These are phyloP conservation scores for Chaenodraco wilsoni DNA, from an alignment of 2,797 vertebrate species.

Conservation along the genomic window DNA sequence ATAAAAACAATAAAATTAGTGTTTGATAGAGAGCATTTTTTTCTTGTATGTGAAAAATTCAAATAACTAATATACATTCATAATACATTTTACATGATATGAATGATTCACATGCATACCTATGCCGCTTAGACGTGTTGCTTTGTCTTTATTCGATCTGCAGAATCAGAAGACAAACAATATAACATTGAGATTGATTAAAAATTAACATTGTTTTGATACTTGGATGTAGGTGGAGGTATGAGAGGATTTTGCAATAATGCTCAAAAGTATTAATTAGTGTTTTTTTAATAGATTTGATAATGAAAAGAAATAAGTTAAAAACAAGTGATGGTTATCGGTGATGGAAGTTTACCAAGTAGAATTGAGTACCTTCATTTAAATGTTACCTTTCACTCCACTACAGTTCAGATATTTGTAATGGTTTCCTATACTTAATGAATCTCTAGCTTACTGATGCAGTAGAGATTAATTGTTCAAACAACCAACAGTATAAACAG, in stretches of 20 bases:
- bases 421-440: too few relatives aligned
- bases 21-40: too few relatives aligned
- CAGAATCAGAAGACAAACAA: constrained; percentile 10
- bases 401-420: too few relatives aligned
- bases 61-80: too few relatives aligned
- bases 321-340: neutral
- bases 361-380: neutral
- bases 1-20: neutral
- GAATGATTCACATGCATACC: constrained; percentile 77
- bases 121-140: constrained; percentile 86
- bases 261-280: neutral
- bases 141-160: constrained; percentile 91
- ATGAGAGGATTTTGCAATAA: neutral
- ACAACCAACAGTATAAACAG: too few relatives aligned
- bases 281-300: neutral
- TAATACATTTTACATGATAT: too few relatives aligned
- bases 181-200: too few relatives aligned
- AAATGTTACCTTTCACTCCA: too few relatives aligned
- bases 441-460: too few relatives aligned
- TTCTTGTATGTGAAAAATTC: too few relatives aligned
- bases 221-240: neutral
- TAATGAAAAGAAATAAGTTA: neutral
- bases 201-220: too few relatives aligned
- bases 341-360: neutral
- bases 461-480: too few relatives aligned